A percentile compares a stretch with the other conserved stretches of the same genome.
Conservation (phyloP, 2,888 invertebrate species). For the Tromatobia lineatoria region DNA sequence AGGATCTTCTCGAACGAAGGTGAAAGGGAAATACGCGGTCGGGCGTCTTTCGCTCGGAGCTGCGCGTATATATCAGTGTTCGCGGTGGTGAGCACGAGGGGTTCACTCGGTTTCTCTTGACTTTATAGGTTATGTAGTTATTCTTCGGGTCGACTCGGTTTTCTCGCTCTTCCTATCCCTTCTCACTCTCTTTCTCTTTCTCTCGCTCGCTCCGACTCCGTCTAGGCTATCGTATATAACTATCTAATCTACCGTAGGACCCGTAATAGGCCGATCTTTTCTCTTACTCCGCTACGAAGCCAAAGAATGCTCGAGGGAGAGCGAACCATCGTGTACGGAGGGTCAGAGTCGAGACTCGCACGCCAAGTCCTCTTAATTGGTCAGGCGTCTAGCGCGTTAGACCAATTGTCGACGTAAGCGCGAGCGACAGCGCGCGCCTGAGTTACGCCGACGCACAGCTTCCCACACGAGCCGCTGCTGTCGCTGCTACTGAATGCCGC, state of each 20-base stretch:
- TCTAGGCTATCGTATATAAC: constrained; percentile 20
- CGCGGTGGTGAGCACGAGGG: constrained; percentile 30
- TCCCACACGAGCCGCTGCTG: constrained; percentile 73
- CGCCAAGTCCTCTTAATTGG: constrained; percentile 77
- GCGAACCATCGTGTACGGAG: constrained; percentile 37
- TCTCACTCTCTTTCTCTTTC: constrained; percentile 32
- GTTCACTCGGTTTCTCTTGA: constrained; percentile 64
- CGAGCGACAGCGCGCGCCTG: constrained; percentile 56
- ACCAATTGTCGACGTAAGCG: constrained; percentile 78
- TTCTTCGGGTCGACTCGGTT: constrained; percentile 39
- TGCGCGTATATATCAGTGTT: constrained; percentile 30
- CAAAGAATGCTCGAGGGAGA: constrained; percentile 47
- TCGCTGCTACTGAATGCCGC: background rate
- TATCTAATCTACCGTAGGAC: constrained; percentile 18
- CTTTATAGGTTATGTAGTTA: constrained; percentile 50
- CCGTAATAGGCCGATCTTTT: constrained; percentile 12
- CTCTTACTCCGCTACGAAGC: constrained; percentile 13
- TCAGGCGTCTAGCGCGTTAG: constrained; percentile 80
- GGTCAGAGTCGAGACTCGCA: constrained; percentile 66
- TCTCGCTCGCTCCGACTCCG: too few relatives aligned
- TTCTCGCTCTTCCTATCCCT: constrained; percentile 50
- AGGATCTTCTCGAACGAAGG: constrained; percentile 66
- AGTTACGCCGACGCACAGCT: constrained; percentile 77
- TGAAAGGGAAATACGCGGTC: constrained; percentile 64
- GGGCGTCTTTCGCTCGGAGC: constrained; percentile 50